Base-by-base conservation (phyloP, 1,140 invertebrate genomes). In the Listronotus bonariensis region DNA sequence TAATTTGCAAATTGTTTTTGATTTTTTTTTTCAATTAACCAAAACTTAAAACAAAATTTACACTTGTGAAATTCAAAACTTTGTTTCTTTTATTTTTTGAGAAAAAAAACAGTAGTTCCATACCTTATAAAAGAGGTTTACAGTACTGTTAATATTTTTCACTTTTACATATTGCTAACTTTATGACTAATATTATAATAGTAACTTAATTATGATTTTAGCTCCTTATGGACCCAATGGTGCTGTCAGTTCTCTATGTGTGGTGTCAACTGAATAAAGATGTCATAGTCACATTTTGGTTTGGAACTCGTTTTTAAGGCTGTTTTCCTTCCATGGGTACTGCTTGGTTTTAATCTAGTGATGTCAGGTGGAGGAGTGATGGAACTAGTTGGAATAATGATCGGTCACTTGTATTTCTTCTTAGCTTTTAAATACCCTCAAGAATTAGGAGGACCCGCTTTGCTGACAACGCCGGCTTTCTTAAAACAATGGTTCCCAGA, bases 251-350 rank as follows among this genome's bases (percentile, higher is more conserved):
- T 6, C 83, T 99, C 11, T 99, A 99, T 74, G 85, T 99, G 1
- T 99, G 97, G 97, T 99, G 97, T 77, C 95, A 99, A 78, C 81
- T 99, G 0, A 99, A 99, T 79, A 95, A 95, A 78, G 96, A 99
- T 77, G 85, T 87, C 0, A 92, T 97, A 54, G 96, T 99, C 0
- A 90, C 86, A 43, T 99, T 99, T 78, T 99, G 97, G 97, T 99
- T 99, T 80, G 98, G 98, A 18, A 96, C 94, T 1, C 86, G 90
- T 55, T 99, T n/a, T 99, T 79, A 99, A 98, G 82, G 96, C 97
- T 5, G 93, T 98, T 87, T 99, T 99, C 78, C 80, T 99, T 7
- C 97, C 97, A 0, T 99, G 97, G 97, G 94, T 99, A 9, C 82
- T 99, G 12, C 88, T 98, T 58, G 93, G 82, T 26, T 97, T 99